Conservation (phyloP, 2,113 vertebrate genomes). For the Lagopus leucura region DNA sequence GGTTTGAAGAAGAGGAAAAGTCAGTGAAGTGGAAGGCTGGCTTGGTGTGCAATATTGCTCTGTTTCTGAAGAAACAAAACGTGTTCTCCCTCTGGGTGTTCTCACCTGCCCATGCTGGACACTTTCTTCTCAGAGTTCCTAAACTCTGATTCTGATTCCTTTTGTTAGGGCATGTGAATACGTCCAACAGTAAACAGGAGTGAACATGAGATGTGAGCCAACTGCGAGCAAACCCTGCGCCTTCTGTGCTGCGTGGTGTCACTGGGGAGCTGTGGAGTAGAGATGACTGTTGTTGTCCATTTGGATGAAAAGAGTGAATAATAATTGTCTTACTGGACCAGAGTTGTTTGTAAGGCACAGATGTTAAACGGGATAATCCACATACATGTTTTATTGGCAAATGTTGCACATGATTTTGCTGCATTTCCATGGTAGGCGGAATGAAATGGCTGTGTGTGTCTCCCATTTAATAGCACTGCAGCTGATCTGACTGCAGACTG, state of each 20-base stretch:
- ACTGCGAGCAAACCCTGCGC: neutral
- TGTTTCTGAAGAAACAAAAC: neutral
- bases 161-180: neutral
- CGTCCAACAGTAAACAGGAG: neutral
- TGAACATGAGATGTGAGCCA: neutral
- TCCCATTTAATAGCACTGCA: neutral
- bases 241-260: rapidly evolving
- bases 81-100: neutral
- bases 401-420: neutral
- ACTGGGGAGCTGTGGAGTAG: neutral
- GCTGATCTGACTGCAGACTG: neutral
- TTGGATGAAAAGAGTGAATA: neutral
- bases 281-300: neutral
- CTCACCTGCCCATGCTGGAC: neutral
- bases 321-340: neutral
- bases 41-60: neutral
- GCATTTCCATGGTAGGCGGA: neutral
- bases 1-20: neutral
- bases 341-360: neutral
- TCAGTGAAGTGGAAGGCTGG: neutral
- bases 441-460: neutral
- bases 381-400: neutral
- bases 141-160: neutral
- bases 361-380: neutral
- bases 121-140: neutral